These are phyloP conservation scores for Fopius arisanus DNA, from an alignment of 1,140 invertebrate species.

Conservation along the genomic window DNA sequence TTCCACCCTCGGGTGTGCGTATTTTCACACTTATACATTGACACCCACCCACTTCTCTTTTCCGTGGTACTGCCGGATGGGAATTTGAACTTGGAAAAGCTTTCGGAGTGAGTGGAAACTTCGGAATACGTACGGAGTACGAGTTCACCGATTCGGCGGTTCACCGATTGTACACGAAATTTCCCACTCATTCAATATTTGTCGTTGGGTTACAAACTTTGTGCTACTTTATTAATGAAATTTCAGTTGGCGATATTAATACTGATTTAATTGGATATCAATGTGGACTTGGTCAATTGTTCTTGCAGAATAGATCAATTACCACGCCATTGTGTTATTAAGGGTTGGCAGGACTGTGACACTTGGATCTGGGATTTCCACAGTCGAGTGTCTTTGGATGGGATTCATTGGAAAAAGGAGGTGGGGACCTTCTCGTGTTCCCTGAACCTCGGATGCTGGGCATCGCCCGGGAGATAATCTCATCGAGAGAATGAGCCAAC, in stretches of 20 bases:
- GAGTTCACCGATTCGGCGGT: not conserved
- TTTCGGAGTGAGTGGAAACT: not conserved
- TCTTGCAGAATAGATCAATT: not conserved
- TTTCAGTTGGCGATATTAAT: not conserved
- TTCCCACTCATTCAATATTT: not conserved
- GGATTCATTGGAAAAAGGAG: not conserved
- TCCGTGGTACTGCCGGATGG: not conserved
- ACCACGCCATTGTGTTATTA: not conserved
- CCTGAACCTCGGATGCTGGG: not conserved
- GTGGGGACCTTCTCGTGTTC: not conserved
- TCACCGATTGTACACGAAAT: not conserved
- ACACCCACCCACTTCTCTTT: not conserved
- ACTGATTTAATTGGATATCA: not conserved
- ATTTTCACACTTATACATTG: not conserved
- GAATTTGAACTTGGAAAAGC: not conserved
- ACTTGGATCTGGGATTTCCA: not conserved
- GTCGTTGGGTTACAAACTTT: not conserved
- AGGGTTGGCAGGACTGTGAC: not conserved
- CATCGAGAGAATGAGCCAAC: constrained; percentile 29
- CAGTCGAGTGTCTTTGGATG: not conserved
- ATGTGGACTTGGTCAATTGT: not conserved
- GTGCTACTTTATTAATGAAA: too few species aligned
- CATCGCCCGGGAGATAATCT: constrained; percentile 26
- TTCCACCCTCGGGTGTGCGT: not conserved
- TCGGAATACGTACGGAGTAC: not conserved